Evolutionary conservation across 1,140 invertebrate genomes (phyloP).

Genomic region (Pachyrhynchus sulphureomaculatus): DNA sequence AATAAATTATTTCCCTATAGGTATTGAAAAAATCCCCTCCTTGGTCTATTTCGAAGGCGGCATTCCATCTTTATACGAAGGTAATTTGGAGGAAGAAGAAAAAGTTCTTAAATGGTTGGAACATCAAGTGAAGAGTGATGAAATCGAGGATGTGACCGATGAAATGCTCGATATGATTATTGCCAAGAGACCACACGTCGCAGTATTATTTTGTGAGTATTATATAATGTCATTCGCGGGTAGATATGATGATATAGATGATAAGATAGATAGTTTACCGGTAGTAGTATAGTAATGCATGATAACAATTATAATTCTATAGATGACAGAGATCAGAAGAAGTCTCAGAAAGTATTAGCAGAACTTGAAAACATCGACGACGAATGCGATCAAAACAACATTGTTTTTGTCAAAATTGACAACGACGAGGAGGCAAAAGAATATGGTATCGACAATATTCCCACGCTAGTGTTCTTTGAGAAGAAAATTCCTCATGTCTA

Average conservation of each 20-base stretch:
- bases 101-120: slow-evolving; percentile 87
- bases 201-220: slow-evolving; percentile 86
- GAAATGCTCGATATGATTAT: slow-evolving; percentile 93
- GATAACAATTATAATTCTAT: slow-evolving; percentile 44
- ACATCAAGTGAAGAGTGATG: slow-evolving; percentile 81
- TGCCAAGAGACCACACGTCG: slow-evolving; percentile 83
- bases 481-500: slow-evolving; percentile 85
- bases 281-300: neutral
- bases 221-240: neutral
- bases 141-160: slow-evolving; percentile 92
- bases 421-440: slow-evolving; percentile 86
- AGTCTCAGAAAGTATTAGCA: slow-evolving; percentile 81
- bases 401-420: slow-evolving; percentile 91
- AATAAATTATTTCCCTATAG: slow-evolving; percentile 1
- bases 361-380: slow-evolving; percentile 94
- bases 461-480: slow-evolving; percentile 84
- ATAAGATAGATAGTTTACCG: neutral
- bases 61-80: slow-evolving; percentile 84
- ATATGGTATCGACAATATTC: slow-evolving; percentile 81
- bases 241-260: no score
- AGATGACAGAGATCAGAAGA: slow-evolving; percentile 92
- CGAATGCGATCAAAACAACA: slow-evolving; percentile 88
- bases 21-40: slow-evolving; percentile 79
- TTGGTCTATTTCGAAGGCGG: slow-evolving; percentile 90
- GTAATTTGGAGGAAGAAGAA: slow-evolving; percentile 88